Conservation (phyloP, 2,113 vertebrate genomes). For the Corydoras sp. region DNA sequence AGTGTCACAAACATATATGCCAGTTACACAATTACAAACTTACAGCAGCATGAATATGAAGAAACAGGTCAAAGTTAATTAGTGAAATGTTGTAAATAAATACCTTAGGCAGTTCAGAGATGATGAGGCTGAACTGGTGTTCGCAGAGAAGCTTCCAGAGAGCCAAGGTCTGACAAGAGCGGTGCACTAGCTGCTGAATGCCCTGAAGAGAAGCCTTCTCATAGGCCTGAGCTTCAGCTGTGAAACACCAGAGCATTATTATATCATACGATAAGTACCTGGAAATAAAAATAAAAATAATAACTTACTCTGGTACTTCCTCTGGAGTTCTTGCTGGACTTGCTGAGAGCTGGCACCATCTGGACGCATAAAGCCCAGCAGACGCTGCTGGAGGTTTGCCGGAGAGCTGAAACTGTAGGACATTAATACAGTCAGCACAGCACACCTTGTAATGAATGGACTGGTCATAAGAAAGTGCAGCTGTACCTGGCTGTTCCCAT, state of each 20-base stretch:
- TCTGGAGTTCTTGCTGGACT: constrained; percentile 91
- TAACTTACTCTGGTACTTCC: constrained; percentile 84
- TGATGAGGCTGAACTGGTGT: constrained; percentile 87
- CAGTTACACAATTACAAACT: too few species aligned
- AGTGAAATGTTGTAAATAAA: not conserved
- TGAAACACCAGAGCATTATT: not conserved
- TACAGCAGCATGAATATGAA: not conserved
- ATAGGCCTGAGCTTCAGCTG: constrained; percentile 86
- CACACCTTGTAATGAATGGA: not conserved
- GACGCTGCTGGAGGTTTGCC: constrained; percentile 83
- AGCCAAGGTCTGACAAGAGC: constrained; percentile 88
- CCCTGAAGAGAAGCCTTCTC: constrained; percentile 91
- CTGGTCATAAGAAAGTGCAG: not conserved
- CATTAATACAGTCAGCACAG: not conserved
- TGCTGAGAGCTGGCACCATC: constrained; percentile 87
- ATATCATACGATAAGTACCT: not conserved
- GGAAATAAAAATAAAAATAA: not conserved
- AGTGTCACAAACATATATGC: too few species aligned
- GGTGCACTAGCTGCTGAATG: constrained; percentile 85
- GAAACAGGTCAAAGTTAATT: not conserved
- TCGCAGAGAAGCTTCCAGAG: constrained; percentile 95
- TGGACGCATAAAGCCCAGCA: constrained; percentile 84
- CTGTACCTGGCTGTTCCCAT: constrained; percentile 81
- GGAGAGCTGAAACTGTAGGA: constrained; percentile 73
- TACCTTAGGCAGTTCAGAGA: constrained; percentile 92